Evolutionary conservation across 1,140 invertebrate species (phyloP), one percentile per base, ranked within the genome.

Genomic region (Heliconius eleuchia): DNA sequence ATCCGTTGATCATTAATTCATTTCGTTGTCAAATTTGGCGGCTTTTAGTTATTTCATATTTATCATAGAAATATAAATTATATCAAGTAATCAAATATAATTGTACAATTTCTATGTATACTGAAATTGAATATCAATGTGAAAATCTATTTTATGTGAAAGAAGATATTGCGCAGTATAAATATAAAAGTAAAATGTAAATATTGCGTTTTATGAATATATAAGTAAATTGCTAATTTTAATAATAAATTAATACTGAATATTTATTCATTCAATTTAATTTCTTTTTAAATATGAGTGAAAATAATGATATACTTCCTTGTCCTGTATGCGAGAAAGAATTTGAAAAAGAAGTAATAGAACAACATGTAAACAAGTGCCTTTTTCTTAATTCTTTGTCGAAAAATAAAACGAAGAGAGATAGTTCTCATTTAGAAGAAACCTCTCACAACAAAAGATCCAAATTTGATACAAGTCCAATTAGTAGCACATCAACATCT

Each of bases 351-450:
- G 60, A 89, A 78, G 76, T 94, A 71, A 96, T 97, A 76, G 96
- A 97, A 88, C 89, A 91, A 84, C 97, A 97, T 88, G 96, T 95
- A 9, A 96, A 96, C 83, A 96, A 95, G 86, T 97, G 96, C 86
- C 93, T 97, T 76, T 97, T 97, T 93, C 89, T 97, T 37, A 96
- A 96, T 86, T 95, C 95, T 60, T 83, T 88, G 6, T 88, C 87
- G 75, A 81, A 86, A 78, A 82, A 80, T 79, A 81, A 80, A 46
- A 72, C 74, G 74, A 89, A 95, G 91, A 87, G 90, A 85, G 83
- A 78, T 83, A 87, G 85, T 66, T 83, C 82, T 70, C 83, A 89
- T 77, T 84, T 82, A 57, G 81, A 88, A 70, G 82, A 84, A 76
- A 84, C 71, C 75, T 84, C 88, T 77, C 74, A 82, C 13, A 81